Evolutionary conservation across 2,797 vertebrate species (phyloP), one percentile per base, ranked within the genome.

Genomic region (Tangara arthus): DNA sequence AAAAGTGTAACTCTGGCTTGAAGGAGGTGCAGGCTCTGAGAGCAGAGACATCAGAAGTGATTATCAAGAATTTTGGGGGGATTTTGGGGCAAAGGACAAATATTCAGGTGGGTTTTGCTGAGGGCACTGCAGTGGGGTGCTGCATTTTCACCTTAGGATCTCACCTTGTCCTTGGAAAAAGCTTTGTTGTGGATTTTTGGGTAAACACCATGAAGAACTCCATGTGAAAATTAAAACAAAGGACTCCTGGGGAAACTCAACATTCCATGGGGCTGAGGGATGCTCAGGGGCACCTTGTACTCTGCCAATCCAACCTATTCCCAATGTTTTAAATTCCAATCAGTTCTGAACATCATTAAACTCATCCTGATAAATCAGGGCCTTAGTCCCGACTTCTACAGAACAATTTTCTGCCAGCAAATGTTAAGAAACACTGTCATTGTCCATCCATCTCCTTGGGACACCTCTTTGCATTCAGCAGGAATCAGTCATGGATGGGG

Each of bases 351-450:
- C 34, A 59, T 16, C 59, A 55, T 15, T 12, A 73, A 59, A 6
- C 27, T 75, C 71, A 66, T 8, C 27, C 23, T 63, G 35, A 24
- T 27, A 24, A 2, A 22, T 18, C 20, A 32, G 11, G 32, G 47
- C 47, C 21, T 59, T 5, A 12, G 8, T 46, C 46, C 22, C 1
- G 3, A 12, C 15, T 75, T 32, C 64, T 27, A 3, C 53, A 49
- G 30, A 3, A 16, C 4, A 24, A 15, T 17, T 35, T 60, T 41
- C 50, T 49, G 34, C 55, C 72, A 50, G 24, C 16, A 57, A 30
- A 47, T 77, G 5, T 0, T 0, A 1, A 60, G 30, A 50, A 24
- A 17, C 8, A 15, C 30, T 0, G 6, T 70, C 46, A 71, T 30
- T 57, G 30, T 32, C 13, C 68, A 24, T 26, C 32, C 23, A 35